Evolutionary conservation across 2,888 invertebrate species (phyloP), one percentile per base, ranked within the genome.

Genomic region (Netelia fuscicornis): DNA sequence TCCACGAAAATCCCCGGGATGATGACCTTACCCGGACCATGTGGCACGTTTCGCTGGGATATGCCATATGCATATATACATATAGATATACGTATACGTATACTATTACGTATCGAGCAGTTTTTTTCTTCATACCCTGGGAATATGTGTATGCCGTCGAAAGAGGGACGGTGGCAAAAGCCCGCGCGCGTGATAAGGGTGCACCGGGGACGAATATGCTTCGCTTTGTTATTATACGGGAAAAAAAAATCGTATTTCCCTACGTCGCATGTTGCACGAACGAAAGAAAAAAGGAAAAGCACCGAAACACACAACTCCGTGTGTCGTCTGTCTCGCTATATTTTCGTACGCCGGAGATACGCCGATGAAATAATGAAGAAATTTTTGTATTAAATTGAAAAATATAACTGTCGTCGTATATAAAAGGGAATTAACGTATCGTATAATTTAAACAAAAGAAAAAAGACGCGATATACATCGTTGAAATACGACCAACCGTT

Each of bases 1-100:
- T 70, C n/a, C 74, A 62, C 58, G 64, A 65, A 81, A 81, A 78
- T 81, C 77, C 76, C 58, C 20, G 68, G 82, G 78, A 72, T 74
- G 75, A 83, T 78, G 79, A 74, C 81, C 37, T 84, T 62, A 84
- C 60, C 60, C 77, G 37, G 48, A 44, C 54, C 65, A 13, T n/a
- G 20, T 10, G 13, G 68, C 67, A 65, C 65, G 71, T 58, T 71
- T 58, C 56, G n/a, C 62, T 11, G 25, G 25, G 23, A 67, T 48
- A 71, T 68, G 25, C 58, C 13, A 48, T 58, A 56, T 65, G 25
- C 52, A 54, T 78, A 60, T 62, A 23, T 72, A 67, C 56, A 42
- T 20, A 20, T 20, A 20, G 20, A 20, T 20, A 20, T 20, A 20
- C 20, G 20, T 42, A 60, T 25, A 78, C 20, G 48, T 20, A 20